Evolutionary conservation across 2,113 vertebrate species (phyloP).

Genomic region (Scartelaos histophorus): DNA sequence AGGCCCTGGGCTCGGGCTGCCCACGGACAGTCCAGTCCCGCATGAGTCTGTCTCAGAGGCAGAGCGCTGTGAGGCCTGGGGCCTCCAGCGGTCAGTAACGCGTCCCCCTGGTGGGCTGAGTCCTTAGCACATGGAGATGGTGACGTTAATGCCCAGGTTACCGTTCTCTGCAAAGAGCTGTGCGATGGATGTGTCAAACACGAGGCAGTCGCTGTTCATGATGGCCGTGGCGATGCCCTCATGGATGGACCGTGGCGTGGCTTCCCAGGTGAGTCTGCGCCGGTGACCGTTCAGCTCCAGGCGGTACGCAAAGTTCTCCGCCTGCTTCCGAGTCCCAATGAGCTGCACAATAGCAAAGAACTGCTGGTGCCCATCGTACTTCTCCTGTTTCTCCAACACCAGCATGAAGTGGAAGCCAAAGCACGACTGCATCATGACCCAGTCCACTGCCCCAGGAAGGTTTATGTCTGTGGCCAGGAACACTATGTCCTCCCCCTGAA

Average conservation of each 20-base stretch:
- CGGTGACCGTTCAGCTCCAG: conserved; percentile 98
- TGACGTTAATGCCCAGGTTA: conserved; percentile 99
- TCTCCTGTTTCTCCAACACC: conserved; percentile 98
- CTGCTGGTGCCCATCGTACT: conserved; percentile 98
- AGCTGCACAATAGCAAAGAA: conserved; percentile 99
- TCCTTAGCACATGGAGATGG: conserved; percentile 98
- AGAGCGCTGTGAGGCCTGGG: conserved; percentile 36
- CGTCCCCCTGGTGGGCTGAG: conserved; percentile 23
- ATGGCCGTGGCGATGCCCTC: conserved; percentile 99
- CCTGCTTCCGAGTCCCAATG: conserved; percentile 98
- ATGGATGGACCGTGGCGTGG: conserved; percentile 96
- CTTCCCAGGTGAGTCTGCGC: conserved; percentile 98
- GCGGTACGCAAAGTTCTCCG: conserved; percentile 97
- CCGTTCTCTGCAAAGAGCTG: conserved; percentile 99
- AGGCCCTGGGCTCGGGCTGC: conserved; percentile 41
- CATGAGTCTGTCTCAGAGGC: conserved; percentile 33
- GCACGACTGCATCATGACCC: conserved; percentile 99
- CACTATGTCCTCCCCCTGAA: conserved; percentile 95
- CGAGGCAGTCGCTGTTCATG: conserved; percentile 99
- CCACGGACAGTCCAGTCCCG: conserved; percentile 61
- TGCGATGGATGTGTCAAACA: conserved; percentile 99
- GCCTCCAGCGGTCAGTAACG: conserved; percentile 3
- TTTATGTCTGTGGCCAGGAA: conserved; percentile 99
- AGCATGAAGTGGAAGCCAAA: conserved; percentile 99
- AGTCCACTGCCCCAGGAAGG: conserved; percentile 96